Evolutionary conservation across 2,113 vertebrate genomes (phyloP).

Genomic region (Corythaeola cristata): DNA sequence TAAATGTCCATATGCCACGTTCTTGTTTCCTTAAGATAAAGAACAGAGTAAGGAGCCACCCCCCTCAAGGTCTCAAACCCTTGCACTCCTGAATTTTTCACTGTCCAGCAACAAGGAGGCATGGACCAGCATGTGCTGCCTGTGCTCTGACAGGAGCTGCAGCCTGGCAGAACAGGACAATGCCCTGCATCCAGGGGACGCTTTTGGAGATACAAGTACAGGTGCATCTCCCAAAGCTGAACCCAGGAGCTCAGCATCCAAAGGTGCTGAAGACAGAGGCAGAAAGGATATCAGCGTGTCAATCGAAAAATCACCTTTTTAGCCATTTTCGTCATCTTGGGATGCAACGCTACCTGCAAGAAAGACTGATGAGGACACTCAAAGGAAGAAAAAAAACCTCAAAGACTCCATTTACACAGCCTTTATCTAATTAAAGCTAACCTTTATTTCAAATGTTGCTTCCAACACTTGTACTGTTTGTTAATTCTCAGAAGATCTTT

Average conservation of each 20-base stretch:
- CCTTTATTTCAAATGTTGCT: conserved; percentile 20
- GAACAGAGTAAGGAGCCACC: neutral
- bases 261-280: neutral
- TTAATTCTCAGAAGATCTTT: neutral
- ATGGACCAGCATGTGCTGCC: neutral
- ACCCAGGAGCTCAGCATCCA: neutral
- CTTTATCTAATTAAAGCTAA: conserved; percentile 37
- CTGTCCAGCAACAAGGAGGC: neutral
- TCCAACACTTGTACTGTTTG: neutral
- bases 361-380: neutral
- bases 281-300: neutral
- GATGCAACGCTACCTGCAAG: neutral
- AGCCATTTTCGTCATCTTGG: neutral
- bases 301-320: neutral
- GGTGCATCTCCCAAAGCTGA: neutral
- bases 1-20: neutral
- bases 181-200: neutral
- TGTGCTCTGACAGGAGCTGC: neutral
- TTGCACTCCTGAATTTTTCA: neutral
- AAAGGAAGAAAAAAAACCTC: neutral
- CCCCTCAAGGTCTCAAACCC: neutral
- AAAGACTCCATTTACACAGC: neutral
- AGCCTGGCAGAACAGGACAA: neutral
- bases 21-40: neutral
- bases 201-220: neutral